A percentile compares a stretch with the other conserved stretches of the same genome.
phyloP scores from a whole-genome alignment of 2,797 vertebrate genomes.

The Babyrousa celebensis region DNA sequence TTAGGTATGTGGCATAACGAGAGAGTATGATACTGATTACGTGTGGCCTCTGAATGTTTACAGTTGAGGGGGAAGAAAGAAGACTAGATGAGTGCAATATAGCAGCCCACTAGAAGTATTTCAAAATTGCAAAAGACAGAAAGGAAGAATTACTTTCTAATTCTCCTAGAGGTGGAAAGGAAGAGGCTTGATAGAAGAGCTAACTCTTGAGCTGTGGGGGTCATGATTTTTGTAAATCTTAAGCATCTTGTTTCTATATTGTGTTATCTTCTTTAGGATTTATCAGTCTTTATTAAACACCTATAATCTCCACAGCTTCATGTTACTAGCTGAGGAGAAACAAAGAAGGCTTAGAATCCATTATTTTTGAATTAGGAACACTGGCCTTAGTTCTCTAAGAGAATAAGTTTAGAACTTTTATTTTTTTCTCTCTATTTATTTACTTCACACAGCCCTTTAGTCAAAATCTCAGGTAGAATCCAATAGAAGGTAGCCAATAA shows the following conservation, averaged over 20 bases:
- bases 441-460: neutral
- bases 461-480: neutral
- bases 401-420: neutral
- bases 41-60: neutral
- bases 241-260: neutral
- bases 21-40: neutral
- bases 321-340: neutral
- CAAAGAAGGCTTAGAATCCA: neutral
- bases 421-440: neutral
- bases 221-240: neutral
- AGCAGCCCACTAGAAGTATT: neutral
- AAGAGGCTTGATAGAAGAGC: neutral
- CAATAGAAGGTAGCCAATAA: neutral
- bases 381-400: neutral
- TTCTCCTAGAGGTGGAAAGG: neutral
- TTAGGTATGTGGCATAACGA: accelerated
- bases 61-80: neutral
- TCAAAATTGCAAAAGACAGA: neutral
- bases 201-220: neutral
- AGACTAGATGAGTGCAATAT: neutral
- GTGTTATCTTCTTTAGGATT: neutral
- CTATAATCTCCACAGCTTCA: neutral
- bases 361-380: neutral
- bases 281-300: neutral
- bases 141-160: neutral